Base-by-base conservation (phyloP, 2,888 invertebrate genomes). In the Dromius quadrimaculatus region DNA sequence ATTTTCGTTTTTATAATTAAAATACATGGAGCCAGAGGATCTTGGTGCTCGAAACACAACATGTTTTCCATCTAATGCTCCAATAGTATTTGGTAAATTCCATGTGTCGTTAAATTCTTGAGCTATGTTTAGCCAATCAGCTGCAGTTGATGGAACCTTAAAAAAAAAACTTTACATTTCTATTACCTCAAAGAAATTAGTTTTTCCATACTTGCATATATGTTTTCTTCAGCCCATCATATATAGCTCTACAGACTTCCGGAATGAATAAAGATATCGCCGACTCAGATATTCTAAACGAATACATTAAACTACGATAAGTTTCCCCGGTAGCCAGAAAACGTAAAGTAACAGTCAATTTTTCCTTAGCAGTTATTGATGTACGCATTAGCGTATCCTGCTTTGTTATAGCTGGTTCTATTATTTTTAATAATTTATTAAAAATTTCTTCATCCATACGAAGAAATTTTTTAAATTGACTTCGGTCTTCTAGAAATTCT, bases 51-150 rank as follows among this genome's bases (percentile, higher is more conserved):
- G 54, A 28, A 78, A 72, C 9, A 72, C 63, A 8, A 77, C 71
- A 70, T 78, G 77, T 71, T 77, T 76, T 4, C 77, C 75, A 73
- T 74, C 75, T 9, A 75, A 5, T 9, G 75, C 74, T 1, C 75
- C 75, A 15, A 77, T 8, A 38, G 75, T 73, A 70, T 77, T 70
- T 19, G 76, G 76, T 47, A 74, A 73, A 71, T 76, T 72, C 76
- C 76, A 77, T 65, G 71, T 72, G 71, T 20, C 72, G 19, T 77
- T 66, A 71, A 74, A 77, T 15, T 71, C 72, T 63, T 61, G 47
- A n/a, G n/a, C n/a, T n/a, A n/a, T n/a, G n/a, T n/a, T n/a, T n/a
- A n/a, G n/a, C n/a, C n/a, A n/a, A n/a, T 45, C 74, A 72, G 72
- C 71, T 71, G 74, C 72, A 57, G 73, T 59, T 72, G 71, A 69